A percentile compares a stretch with the other conserved stretches of the same genome.
These are phyloP conservation scores for Eupelmus urozonus DNA, from an alignment of 2,888 invertebrate genomes.

Conservation along the genomic window DNA sequence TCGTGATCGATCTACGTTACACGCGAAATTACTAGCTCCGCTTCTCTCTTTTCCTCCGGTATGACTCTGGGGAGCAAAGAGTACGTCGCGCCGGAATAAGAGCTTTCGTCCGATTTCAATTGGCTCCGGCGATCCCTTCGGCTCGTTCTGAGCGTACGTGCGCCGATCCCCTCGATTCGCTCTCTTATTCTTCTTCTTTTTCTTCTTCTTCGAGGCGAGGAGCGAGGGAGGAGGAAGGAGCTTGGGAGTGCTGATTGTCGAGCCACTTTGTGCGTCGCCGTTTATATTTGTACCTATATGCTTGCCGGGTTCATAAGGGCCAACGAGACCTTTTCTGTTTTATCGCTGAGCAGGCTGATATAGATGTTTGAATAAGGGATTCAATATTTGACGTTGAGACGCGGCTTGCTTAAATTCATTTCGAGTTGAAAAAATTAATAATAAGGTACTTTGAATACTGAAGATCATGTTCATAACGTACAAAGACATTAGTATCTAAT, in stretches of 20 bases:
- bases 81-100: conserved; percentile 57
- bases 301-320: conserved; percentile 15
- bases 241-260: conserved; percentile 29
- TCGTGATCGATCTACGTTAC: conserved; percentile 40
- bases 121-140: conserved; percentile 53
- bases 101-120: conserved; percentile 63
- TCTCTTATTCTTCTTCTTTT: background rate
- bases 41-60: background rate
- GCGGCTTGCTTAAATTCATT: too few species aligned
- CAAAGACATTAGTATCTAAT: too few species aligned
- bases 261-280: conserved; percentile 19
- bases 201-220: conserved; percentile 1
- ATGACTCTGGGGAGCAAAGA: conserved; percentile 37
- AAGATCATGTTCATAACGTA: too few species aligned
- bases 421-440: too few species aligned
- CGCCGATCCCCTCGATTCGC: conserved; percentile 2
- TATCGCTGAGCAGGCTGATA: too few species aligned
- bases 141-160: background rate
- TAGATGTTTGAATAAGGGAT: too few species aligned
- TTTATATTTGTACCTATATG: conserved; percentile 43
- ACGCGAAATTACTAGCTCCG: conserved; percentile 60
- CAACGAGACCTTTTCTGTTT: conserved; percentile 36
- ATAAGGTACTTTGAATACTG: too few species aligned
- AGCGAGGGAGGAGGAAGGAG: conserved; percentile 19
- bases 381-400: too few species aligned